Percentiles rank a stretch among this genome's conserved stretches.
These are phyloP conservation scores for Psophia crepitans DNA, from an alignment of 2,113 vertebrate species.

Conservation along the genomic window DNA sequence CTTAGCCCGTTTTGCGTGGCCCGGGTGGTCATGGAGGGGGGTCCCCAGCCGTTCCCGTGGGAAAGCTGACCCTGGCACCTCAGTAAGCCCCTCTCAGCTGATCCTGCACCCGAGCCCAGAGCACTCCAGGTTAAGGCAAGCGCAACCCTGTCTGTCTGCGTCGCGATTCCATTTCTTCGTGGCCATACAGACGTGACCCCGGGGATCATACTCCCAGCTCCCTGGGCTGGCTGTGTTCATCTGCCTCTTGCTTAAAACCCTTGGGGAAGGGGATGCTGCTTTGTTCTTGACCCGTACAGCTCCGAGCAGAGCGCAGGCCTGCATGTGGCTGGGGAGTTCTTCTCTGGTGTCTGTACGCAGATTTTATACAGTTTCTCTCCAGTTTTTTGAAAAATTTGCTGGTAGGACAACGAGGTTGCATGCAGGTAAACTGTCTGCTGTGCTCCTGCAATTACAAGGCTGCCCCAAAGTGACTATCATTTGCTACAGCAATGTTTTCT, in stretches of 20 bases:
- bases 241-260: not conserved
- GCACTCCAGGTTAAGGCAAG: not conserved
- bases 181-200: not conserved
- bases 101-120: not conserved
- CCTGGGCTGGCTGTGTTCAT: not conserved
- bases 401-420: not conserved
- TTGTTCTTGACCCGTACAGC: not conserved
- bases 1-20: accelerated
- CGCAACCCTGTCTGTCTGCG: not conserved
- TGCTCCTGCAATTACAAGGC: not conserved
- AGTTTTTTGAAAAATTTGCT: not conserved
- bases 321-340: accelerated
- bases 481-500: not conserved
- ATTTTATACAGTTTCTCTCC: not conserved
- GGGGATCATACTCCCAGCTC: too few species aligned
- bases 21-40: accelerated
- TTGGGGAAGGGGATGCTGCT: not conserved
- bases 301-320: accelerated
- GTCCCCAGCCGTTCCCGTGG: not conserved
- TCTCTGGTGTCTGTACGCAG: accelerated
- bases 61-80: not conserved
- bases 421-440: not conserved
- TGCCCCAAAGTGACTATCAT: not conserved
- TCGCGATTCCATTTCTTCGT: too few species aligned
- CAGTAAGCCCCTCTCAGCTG: not conserved